Evolutionary conservation across 1,140 invertebrate species (phyloP), one percentile per base, ranked within the genome.

Genomic region (Venturia canescens): DNA sequence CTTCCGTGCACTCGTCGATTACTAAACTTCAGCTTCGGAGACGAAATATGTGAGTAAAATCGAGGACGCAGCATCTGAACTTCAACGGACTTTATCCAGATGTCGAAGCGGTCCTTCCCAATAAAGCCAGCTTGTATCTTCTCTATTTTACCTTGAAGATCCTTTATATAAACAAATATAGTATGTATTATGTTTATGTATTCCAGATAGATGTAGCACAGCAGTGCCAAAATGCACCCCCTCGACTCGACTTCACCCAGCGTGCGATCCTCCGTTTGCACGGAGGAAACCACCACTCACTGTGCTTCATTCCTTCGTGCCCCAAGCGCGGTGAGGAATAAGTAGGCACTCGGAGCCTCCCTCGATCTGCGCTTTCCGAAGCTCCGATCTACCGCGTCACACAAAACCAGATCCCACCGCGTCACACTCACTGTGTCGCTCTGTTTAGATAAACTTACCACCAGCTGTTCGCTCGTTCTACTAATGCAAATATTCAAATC

Each of bases 371-470:
- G 11, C 21, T n/a, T 71, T 38, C 70, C 38, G 4, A 44, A 26
- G 31, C 34, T n/a, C 26, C 60, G n/a, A 31, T 70, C 13, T 70
- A 34, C 26, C 23, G 21, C 3, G 50, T 21, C 15, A 44, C n/a
- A n/a, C n/a, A n/a, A n/a, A n/a, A n/a, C n/a, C 60, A 27, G 60
- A 15, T 7, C 21, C n/a, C 21, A 53, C 50, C n/a, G n/a, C 60
- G 60, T 11, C 38, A 26, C 38, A 23, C 4, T 23, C 70, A 21
- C 34, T 72, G 3, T 44, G 5, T 72, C 44, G 11, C 16, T n/a
- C 44, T 72, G 70, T 72, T 72, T 72, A n/a, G 70, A 72, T 44
- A 72, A 44, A 34, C 38, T 6, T 48, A 72, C 34, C 38, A 72
- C 21, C 70, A 38, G 70, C 34, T 72, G 70, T 38, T 72, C 16